Evolutionary conservation across 64 coral and sea anemone species (phyloP), one percentile per base, ranked within the genome.

Genomic region (Montipora efflorescens): DNA sequence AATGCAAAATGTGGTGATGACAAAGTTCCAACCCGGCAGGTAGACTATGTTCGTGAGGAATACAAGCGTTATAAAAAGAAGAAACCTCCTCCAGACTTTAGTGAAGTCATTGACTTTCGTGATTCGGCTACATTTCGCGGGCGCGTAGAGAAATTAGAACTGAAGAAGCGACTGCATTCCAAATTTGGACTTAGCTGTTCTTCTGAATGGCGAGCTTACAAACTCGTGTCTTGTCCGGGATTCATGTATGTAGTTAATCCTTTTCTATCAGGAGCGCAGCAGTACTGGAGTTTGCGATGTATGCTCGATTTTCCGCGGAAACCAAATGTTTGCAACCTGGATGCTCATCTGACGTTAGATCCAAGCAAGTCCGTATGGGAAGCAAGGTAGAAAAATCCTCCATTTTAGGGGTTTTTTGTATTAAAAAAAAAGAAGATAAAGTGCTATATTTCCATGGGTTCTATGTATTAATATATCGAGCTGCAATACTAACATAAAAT

Each of bases 1-100:
- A 19, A 51, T 47, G 19, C 53, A 44, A 21, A 16, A 5, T 92
- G 2, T 49, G 18, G 76, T 55, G n/a, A 59, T 76, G 22, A 84
- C 0, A 74, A 73, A 15, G 18, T 48, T 76, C 19, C 52, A 49
- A 74, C 19, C n/a, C 15, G 23, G 6, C 78, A 70, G 2, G 23
- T 77, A 59, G 95, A 97, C 28, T 79, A 83, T 47, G 91, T 99
- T 79, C 94, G 97, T 21, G 80, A 99, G 89, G 97, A 95, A 48
- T 96, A 99, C 75, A 99, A 99, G 47, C 94, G 91, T 22, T 99
- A 96, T 80, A 99, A 99, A 75, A 91, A 75, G 74, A 96, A 94
- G 59, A 94, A 91, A 58, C 95, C 97, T 44, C 97, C 97, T 47
- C 97, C 97, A 13, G 95, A 99, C 53, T 94, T 99, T 76, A 89